Evolutionary conservation across 2,113 vertebrate species (phyloP).

Genomic region (Corythaixoides concolor): DNA sequence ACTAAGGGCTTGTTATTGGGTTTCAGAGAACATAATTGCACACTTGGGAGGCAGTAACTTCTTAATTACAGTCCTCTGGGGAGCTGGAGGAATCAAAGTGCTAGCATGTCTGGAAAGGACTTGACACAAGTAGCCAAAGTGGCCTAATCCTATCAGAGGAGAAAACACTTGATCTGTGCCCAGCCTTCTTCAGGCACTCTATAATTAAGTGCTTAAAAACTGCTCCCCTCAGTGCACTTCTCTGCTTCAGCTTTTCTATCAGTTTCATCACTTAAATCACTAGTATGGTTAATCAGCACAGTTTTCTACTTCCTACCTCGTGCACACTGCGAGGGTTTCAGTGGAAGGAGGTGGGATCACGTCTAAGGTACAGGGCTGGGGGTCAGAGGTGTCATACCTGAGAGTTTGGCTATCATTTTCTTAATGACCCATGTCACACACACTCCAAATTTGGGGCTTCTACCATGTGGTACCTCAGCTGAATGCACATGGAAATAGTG

Average conservation of each 20-base stretch:
- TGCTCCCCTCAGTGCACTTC: background rate
- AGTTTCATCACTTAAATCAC: background rate
- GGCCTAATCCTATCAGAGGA: background rate
- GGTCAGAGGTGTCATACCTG: background rate
- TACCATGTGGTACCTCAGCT: background rate
- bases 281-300: background rate
- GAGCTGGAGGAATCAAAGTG: background rate
- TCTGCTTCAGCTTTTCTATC: background rate
- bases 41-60: background rate
- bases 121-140: background rate
- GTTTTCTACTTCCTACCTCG: background rate
- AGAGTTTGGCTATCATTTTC: background rate
- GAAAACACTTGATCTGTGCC: background rate
- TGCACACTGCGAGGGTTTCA: background rate
- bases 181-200: background rate
- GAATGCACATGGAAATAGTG: background rate
- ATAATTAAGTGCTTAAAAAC: background rate
- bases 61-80: constrained; percentile 20
- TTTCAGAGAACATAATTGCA: constrained; percentile 32
- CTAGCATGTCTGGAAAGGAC: background rate
- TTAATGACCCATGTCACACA: background rate
- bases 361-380: background rate
- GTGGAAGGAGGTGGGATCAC: background rate
- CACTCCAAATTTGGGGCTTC: fast-evolving
- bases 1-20: background rate